Percentiles rank a stretch among this genome's conserved stretches.
Evolutionary conservation across 2,888 invertebrate species (phyloP).

Genomic region (Lochmaea capreae): DNA sequence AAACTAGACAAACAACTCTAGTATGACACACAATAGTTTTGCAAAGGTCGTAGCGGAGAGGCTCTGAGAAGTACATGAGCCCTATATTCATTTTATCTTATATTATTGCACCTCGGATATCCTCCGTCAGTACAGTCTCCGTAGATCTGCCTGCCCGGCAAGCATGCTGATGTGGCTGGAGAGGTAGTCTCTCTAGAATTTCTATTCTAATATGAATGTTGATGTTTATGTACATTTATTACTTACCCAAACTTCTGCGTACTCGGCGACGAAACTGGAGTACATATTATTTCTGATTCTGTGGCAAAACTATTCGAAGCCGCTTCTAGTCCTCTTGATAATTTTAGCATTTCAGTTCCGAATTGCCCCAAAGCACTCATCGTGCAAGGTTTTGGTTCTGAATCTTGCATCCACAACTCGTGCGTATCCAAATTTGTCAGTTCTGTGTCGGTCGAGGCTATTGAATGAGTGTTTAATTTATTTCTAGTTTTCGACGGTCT

Average conservation of each 20-base stretch:
- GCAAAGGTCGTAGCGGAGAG: too few species aligned
- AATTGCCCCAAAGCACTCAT: slow-evolving; percentile 89
- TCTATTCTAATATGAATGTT: too few species aligned
- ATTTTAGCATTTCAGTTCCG: slow-evolving; percentile 87
- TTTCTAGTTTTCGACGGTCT: slow-evolving; percentile 62
- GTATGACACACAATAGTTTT: too few species aligned
- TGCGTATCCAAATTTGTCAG: slow-evolving; percentile 85
- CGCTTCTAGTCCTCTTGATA: slow-evolving; percentile 84
- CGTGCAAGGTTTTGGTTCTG: slow-evolving; percentile 81
- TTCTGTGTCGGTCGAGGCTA: slow-evolving; percentile 86
- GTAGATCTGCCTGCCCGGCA: too few species aligned
- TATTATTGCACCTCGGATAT: too few species aligned
- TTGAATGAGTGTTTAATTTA: slow-evolving; percentile 68
- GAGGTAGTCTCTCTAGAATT: too few species aligned
- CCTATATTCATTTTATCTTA: too few species aligned
- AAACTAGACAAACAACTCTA: too few species aligned
- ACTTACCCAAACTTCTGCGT: slow-evolving; percentile 55
- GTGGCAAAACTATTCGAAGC: slow-evolving; percentile 63
- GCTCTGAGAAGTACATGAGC: too few species aligned
- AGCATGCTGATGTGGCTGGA: too few species aligned
- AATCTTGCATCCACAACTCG: slow-evolving; percentile 80
- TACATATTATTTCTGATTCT: slow-evolving; percentile 23
- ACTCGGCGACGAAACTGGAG: slow-evolving; percentile 42
- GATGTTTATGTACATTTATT: not conserved
- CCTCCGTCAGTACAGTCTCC: too few species aligned